Percentiles rank a stretch among this genome's conserved stretches.
These are phyloP conservation scores for Tortrix viridana DNA, from an alignment of 2,888 invertebrate genomes.

Conservation along the genomic window DNA sequence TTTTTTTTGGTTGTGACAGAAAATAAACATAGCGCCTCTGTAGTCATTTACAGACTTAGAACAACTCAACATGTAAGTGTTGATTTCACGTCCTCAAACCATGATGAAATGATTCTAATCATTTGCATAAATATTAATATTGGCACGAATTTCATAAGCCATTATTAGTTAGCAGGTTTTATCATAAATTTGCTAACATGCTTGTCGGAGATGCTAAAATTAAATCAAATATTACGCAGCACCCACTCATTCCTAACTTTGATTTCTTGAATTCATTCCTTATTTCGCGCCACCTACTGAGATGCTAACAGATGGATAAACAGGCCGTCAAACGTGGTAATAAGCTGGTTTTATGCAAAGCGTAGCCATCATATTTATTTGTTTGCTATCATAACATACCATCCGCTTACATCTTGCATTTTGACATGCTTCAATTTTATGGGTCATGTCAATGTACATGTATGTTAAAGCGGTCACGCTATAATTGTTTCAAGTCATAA, in stretches of 20 bases:
- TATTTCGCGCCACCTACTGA: slow-evolving; percentile 27
- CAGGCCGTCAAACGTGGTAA: slow-evolving; percentile 26
- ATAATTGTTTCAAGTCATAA: too few species aligned
- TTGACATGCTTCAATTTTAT: too few species aligned
- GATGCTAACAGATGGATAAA: slow-evolving; percentile 23
- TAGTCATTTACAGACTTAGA: not conserved
- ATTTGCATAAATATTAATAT: slow-evolving; percentile 5
- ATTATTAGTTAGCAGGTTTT: slow-evolving; percentile 20
- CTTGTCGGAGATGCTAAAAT: slow-evolving; percentile 20
- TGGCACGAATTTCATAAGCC: slow-evolving; percentile 23
- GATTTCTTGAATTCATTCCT: slow-evolving; percentile 30
- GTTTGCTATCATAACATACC: too few species aligned
- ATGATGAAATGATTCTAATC: not conserved
- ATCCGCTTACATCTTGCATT: too few species aligned
- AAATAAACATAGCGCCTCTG: too few species aligned
- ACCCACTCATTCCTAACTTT: not conserved
- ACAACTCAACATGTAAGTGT: not conserved
- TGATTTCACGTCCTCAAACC: slow-evolving; percentile 12
- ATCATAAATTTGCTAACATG: slow-evolving; percentile 18
- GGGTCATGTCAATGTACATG: too few species aligned
- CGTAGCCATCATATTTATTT: not conserved
- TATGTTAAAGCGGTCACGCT: too few species aligned
- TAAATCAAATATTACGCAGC: slow-evolving; percentile 23
- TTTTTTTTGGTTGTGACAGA: too few species aligned
- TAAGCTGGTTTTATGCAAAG: slow-evolving; percentile 19